These are phyloP conservation scores for Ectobius pallidus DNA, from an alignment of 2,888 invertebrate genomes.

Conservation along the genomic window DNA sequence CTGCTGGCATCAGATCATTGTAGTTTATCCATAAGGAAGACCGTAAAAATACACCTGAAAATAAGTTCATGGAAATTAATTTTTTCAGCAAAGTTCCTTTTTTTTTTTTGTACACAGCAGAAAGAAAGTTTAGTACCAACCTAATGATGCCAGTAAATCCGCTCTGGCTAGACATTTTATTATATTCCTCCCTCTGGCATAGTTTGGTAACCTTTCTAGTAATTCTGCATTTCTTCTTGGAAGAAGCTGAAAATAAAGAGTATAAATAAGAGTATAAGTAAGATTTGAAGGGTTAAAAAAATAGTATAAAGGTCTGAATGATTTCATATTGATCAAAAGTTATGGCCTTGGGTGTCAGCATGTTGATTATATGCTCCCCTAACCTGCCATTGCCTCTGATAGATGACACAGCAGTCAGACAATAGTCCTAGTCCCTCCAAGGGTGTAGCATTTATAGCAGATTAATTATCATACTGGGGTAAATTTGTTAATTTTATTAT, in stretches of 20 bases:
- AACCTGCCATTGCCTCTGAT: neutral
- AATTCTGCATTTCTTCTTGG: constrained; percentile 63
- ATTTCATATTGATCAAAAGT: neutral
- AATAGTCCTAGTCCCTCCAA: too few species aligned
- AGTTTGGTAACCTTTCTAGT: constrained; percentile 62
- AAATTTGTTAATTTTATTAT: too few species aligned
- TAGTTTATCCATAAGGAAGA: constrained; percentile 72
- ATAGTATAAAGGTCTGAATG: neutral
- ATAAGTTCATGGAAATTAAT: neutral
- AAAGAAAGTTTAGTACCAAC: constrained; percentile 54
- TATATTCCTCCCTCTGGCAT: constrained; percentile 71
- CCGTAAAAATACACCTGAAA: constrained; percentile 71
- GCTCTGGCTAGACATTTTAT: constrained; percentile 80
- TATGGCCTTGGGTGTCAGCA: neutral
- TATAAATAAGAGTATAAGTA: neutral
- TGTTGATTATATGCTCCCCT: neutral
- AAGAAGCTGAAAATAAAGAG: constrained; percentile 60
- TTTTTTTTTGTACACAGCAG: neutral
- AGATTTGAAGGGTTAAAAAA: neutral
- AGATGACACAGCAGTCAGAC: too few species aligned
- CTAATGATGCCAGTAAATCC: constrained; percentile 77
- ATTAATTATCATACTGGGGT: too few species aligned
- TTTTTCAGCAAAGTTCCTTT: neutral
- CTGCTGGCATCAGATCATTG: constrained; percentile 69
- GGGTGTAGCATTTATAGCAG: too few species aligned